These are phyloP conservation scores for Drosophila incognita DNA, from an alignment of 2,888 invertebrate genomes.

Conservation along the genomic window DNA sequence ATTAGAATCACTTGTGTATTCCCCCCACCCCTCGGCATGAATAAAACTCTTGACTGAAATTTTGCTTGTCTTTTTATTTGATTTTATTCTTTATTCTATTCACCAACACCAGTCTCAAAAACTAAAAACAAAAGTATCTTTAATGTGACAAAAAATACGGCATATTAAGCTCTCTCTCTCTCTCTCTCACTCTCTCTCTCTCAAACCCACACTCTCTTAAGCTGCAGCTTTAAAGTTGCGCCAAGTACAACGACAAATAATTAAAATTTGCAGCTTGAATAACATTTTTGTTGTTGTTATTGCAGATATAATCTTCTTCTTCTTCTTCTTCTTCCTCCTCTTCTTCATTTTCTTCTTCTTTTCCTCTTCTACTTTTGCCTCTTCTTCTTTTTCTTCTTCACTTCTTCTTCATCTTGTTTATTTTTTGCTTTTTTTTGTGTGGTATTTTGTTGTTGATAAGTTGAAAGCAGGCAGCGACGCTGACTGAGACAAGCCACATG, in stretches of 20 bases:
- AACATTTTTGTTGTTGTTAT: constrained; percentile 23
- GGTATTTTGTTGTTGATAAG: constrained; percentile 25
- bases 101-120: neutral
- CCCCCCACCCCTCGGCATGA: neutral
- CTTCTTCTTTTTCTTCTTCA: neutral
- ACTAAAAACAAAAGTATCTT: constrained; percentile 12
- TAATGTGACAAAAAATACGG: constrained; percentile 16
- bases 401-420: neutral
- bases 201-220: neutral
- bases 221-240: constrained; percentile 48
- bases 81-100: constrained; percentile 6
- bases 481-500: constrained; percentile 37
- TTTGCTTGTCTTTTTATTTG: neutral
- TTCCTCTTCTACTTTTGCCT: too few species aligned
- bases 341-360: neutral
- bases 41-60: neutral
- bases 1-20: neutral
- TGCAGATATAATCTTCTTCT: neutral
- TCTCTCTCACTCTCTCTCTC: neutral
- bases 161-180: constrained; percentile 6
- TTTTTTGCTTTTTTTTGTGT: constrained; percentile 15
- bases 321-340: neutral
- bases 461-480: constrained; percentile 27
- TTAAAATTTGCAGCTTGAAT: constrained; percentile 65
- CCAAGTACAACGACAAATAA: constrained; percentile 53